Evolutionary conservation across 2,888 invertebrate species (phyloP), one percentile per base, ranked within the genome.

Genomic region (Teleiodes luculella): DNA sequence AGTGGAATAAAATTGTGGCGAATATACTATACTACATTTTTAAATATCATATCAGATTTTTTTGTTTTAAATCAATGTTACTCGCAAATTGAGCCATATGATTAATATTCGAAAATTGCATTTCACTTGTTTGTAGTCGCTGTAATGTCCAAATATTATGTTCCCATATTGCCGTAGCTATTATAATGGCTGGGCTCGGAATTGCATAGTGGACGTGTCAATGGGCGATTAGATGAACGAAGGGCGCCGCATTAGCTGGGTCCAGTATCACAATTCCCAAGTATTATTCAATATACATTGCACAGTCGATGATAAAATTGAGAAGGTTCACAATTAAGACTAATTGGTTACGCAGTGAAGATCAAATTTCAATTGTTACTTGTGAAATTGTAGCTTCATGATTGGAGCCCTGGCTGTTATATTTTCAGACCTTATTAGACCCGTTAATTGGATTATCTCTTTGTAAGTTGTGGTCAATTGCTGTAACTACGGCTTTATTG

Each of bases 211-310:
- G 58, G 58, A 61, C 63, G 62, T 68, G 67, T 64, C 66, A 70
- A 71, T 69, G 62, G 71, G 67, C 76, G 64, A 74, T 77, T 76
- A 75, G 63, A 66, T 60, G 65, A 70, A 74, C 62, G 66, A 78
- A 71, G 66, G 70, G 69, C 71, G 68, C 68, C 66, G 68, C 18
- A 39, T 39, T 39, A 39, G 39, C 39, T 24, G 24, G 24, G n/a
- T n/a, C n/a, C n/a, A n/a, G n/a, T n/a, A n/a, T n/a, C n/a, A n/a
- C n/a, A n/a, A n/a, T n/a, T n/a, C n/a, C n/a, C n/a, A n/a, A n/a
- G n/a, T n/a, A n/a, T n/a, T n/a, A n/a, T n/a, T n/a, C n/a, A n/a
- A n/a, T n/a, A n/a, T n/a, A n/a, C n/a, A n/a, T n/a, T n/a, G n/a
- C n/a, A n/a, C n/a, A n/a, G n/a, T n/a, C n/a, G n/a, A n/a, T n/a